These are phyloP conservation scores for Caenorhabditis sp. DNA, from an alignment of 2,888 invertebrate genomes.

Conservation along the genomic window DNA sequence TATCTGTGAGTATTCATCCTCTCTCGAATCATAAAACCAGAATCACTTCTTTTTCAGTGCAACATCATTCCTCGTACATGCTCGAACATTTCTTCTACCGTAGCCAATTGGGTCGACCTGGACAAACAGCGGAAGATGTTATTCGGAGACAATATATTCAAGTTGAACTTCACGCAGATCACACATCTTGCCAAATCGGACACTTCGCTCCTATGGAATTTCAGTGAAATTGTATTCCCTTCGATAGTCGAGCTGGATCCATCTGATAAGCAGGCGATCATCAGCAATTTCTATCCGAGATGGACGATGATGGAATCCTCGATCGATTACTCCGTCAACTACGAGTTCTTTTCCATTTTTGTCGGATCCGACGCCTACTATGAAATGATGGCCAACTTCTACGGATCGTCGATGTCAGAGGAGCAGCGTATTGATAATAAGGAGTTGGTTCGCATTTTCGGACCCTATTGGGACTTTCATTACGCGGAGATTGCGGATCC, in stretches of 20 bases:
- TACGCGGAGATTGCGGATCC: conserved; percentile 20
- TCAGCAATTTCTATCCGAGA: conserved; percentile 29
- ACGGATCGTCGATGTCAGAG: conserved; percentile 20
- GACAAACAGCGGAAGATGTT: conserved; percentile 11
- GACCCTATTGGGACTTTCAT: conserved; percentile 23
- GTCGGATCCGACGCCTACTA: conserved; percentile 2
- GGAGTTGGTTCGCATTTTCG: conserved; percentile 3
- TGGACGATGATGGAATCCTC: conserved; percentile 32
- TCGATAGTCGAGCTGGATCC: neutral
- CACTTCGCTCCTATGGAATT: conserved; percentile 16
- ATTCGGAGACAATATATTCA: conserved; percentile 16
- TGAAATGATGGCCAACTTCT: conserved; percentile 10
- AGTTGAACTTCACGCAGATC: conserved; percentile 25
- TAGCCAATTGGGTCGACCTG: conserved; percentile 10
- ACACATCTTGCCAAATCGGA: conserved; percentile 7
- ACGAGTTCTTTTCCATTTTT: conserved; percentile 8
- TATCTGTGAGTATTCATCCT: conserved; percentile 14
- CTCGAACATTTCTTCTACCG: conserved; percentile 23
- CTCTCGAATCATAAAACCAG: too few relatives aligned
- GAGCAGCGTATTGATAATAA: neutral
- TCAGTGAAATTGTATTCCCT: conserved; percentile 12
- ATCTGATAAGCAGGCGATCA: conserved; percentile 16
- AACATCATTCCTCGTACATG: conserved; percentile 27
- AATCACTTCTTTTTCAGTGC: conserved; percentile 1
- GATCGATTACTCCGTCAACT: conserved; percentile 24